phyloP scores from a whole-genome alignment of 2,797 vertebrate genomes.

The Microctenopoma steveboyesi region DNA sequence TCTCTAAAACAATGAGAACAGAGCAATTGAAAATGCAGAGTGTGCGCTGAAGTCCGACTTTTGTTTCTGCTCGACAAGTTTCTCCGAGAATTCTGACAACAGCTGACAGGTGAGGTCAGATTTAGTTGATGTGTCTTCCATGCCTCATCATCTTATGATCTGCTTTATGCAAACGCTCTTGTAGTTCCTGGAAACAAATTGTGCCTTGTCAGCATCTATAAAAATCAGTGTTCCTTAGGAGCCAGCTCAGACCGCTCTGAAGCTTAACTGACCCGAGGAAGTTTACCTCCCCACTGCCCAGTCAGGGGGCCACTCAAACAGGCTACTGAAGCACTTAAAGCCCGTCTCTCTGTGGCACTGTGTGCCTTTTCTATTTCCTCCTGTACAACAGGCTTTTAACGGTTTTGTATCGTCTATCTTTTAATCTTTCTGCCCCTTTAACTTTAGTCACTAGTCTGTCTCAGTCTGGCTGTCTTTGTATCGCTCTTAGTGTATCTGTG shows the following conservation, averaged over 20 bases:
- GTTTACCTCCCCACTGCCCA: constrained; percentile 49
- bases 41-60: constrained; percentile 17
- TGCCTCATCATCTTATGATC: constrained; percentile 69
- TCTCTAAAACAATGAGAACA: constrained; percentile 67
- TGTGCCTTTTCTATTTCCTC: constrained; percentile 36
- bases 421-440: not conserved
- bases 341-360: constrained; percentile 53
- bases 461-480: not conserved
- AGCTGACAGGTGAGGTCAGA: constrained; percentile 30
- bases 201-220: constrained; percentile 68
- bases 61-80: constrained; percentile 30
- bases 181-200: constrained; percentile 58
- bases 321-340: constrained; percentile 45
- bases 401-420: not conserved
- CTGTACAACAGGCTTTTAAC: constrained; percentile 39
- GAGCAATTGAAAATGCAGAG: constrained; percentile 54
- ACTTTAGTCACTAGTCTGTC: constrained; percentile 10
- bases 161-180: constrained; percentile 65
- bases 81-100: constrained; percentile 22
- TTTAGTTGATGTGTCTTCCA: constrained; percentile 50
- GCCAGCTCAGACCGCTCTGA: constrained; percentile 38
- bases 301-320: constrained; percentile 41
- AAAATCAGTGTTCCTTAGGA: constrained; percentile 68
- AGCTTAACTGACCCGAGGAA: constrained; percentile 74
- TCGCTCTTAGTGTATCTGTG: constrained; percentile 12